A percentile compares a stretch with the other conserved stretches of the same genome.
Conservation (phyloP, 2,888 invertebrate genomes). For the Parochlus steinenii region DNA sequence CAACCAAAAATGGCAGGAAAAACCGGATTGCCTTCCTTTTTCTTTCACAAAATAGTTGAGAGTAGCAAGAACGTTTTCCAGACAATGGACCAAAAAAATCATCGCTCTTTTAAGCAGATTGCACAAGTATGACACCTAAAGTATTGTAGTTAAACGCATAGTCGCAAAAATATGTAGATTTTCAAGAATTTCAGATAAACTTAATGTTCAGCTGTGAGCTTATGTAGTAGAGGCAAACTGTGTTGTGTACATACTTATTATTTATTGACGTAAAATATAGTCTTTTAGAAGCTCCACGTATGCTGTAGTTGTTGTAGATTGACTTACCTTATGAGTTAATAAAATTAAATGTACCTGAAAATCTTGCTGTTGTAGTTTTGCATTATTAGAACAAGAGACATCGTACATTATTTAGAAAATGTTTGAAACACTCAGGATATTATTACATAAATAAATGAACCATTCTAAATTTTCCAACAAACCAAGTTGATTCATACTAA, state of each 20-base stretch:
- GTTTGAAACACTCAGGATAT: background rate
- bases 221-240: too few species aligned
- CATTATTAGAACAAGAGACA: background rate
- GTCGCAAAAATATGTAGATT: background rate
- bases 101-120: background rate
- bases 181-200: constrained; percentile 3
- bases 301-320: too few species aligned
- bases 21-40: constrained; percentile 6
- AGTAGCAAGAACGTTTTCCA: too few species aligned
- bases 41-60: constrained; percentile 6
- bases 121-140: constrained; percentile 3
- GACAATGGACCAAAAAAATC: too few species aligned
- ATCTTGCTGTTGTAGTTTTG: background rate
- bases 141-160: too few species aligned
- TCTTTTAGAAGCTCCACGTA: too few species aligned
- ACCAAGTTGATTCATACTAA: background rate
- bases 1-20: constrained; percentile 11
- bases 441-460: too few species aligned
- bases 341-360: background rate
- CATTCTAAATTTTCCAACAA: constrained; percentile 1
- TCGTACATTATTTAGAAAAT: background rate
- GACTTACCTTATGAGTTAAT: background rate
- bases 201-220: constrained; percentile 6
- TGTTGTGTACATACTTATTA: too few species aligned
- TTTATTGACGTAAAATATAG: too few species aligned